Evolutionary conservation across 1,140 invertebrate species (phyloP), one percentile per base, ranked within the genome.

Genomic region (Frieseomelitta varia): DNA sequence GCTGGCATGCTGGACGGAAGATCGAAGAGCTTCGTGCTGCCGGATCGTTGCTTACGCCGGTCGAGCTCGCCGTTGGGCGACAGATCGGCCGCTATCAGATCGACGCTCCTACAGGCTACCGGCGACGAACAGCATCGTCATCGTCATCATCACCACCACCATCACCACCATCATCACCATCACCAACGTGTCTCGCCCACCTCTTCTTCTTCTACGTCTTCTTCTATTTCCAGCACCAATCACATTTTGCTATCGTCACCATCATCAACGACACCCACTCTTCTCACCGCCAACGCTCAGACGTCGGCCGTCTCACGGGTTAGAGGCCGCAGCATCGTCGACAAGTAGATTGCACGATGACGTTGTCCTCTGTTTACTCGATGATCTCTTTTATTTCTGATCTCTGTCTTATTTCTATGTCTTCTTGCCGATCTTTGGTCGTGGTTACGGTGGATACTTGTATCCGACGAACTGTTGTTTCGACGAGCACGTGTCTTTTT

Each of bases 201-300:
- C 87, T 92, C 91, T 91, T 93, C 92, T 93, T 91, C 91, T 91
- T 91, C 91, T 81, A 91, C 91, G 87, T 90, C 92, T 93, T 93
- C 93, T 93, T 94, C 93, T 92, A 91, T 93, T 90, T 94, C 93
- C 90, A 94, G 93, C 93, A 94, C 92, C 84, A 93, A 92, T 94
- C 94, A 94, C 92, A 91, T 91, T 92, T 92, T 91, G 89, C 90
- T 93, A 93, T 90, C 90, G 78, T 87, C 90, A 87, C 90, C 90
- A 65, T 90, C 92, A 86, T 90, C 93, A 71, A 85, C 90, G 68
- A 86, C 85, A 92, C 89, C 93, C 78, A 91, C 92, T 86, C 81
- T 87, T 85, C 87, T 85, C 86, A 87, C 73, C 81, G 84, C 85
- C 85, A 90, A 85, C 78, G 78, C 90, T 90, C 90, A 90, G 88